Evolutionary conservation across 2,888 invertebrate species (phyloP), one percentile per base, ranked within the genome.

Genomic region (Terebella lapidaria): DNA sequence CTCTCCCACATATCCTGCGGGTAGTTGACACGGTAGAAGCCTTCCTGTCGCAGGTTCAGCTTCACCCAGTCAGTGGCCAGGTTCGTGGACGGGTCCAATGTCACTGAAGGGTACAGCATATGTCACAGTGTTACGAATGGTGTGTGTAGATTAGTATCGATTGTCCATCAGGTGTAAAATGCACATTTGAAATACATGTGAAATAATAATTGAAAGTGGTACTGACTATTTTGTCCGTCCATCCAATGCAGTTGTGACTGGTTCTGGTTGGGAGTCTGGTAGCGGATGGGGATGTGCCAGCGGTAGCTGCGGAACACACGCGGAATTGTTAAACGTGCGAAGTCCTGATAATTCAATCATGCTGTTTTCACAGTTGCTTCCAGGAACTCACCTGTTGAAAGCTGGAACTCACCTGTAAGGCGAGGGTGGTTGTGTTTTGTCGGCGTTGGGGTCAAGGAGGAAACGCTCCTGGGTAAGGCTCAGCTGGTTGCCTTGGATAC

Each of bases 11-110:
- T 85, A 0, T 82, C 80, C 2, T 76, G 66, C 0, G 87, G 84
- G 75, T 94, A 94, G 75, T 92, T 92, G 0, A 94, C 91, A 59
- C 92, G 85, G 79, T 92, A 94, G 78, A 89, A 94, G 0, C 94
- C 94, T 10, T 89, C 84, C 84, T 93, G 91, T 67, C 89, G 85
- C 62, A 86, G 86, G 78, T 94, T 94, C 58, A 94, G 84, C 82
- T 94, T 94, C 18, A 93, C 79, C 89, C 90, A 91, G 1, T 82
- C 81, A 0, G 59, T 26, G 10, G 42, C 22, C 15, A 5, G 10
- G 22, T 3, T 42, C 4, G 26, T 3, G 15, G 58, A 35, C 5
- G 22, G 10, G 35, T 35, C 35, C 35, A 35, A 18, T 35, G 35
- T 35, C 10, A 15, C 35, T 35, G 35, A 18, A 35, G 18, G 35